Base-by-base conservation (phyloP, 1,140 invertebrate species). In the Zaprionus ornatus region DNA sequence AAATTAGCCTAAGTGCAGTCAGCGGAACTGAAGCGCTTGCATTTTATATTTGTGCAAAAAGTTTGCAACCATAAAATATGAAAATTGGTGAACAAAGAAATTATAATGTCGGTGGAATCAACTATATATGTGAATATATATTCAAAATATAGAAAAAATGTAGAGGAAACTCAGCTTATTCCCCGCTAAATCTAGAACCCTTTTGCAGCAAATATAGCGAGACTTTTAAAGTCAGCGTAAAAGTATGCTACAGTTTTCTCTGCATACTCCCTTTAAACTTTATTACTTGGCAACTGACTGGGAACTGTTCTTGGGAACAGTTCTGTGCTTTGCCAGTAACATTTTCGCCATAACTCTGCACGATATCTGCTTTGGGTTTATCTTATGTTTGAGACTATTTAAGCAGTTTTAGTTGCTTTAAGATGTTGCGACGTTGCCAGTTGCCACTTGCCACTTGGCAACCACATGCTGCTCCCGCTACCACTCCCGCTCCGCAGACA, bases 1-100 rank as follows among this genome's bases (percentile, higher is more conserved):
- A 79, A 88, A 88, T 88, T 88, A 88, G 85, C 80, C 85, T 79
- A 88, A 88, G 85, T 88, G 85, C 79, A 82, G 78, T 85, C 69
- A 77, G 42, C 55, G 67, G 71, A 76, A 83, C 63, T 57, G 59
- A 70, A 77, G 76, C 60, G 68, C 63, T 27, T 35, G 82, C 75
- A 76, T 86, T 82, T 82, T 79, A 82, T 65, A 75, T 82, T 54
- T 55, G 54, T n/a, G 50, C 56, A 54, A 62, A 83, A 74, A 80
- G 42, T 71, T 71, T 82, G 50, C 27, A 45, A 68, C 70, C 87
- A 86, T 87, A 82, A 76, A 76, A 80, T 73, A 73, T 77, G 84
- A 69, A 83, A 83, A 73, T 80, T 84, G 64, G 25, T 61, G 64
- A 71, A 66, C 32, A 48, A 59, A 40, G 17, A 50, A 52, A 48